Conservation (phyloP, 30 jellyfish, hydroid and myxozoan genomes). For the Turritopsis rubra region DNA sequence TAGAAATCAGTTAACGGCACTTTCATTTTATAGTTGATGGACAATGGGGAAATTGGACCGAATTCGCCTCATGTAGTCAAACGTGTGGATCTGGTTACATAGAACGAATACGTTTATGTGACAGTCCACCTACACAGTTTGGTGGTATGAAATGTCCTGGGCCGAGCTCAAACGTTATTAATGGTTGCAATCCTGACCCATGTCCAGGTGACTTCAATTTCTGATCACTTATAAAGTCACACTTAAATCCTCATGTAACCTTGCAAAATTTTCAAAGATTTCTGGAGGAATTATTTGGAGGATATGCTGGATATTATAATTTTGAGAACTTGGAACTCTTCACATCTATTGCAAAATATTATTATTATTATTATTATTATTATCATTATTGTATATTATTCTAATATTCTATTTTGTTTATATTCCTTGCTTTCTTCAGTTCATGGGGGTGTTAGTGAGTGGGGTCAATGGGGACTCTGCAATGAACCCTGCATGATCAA, state of each 20-base stretch:
- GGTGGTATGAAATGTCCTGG: conserved; percentile 22
- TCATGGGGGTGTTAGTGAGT: conserved; percentile 11
- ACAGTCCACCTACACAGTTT: background rate
- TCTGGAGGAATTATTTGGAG: too few species aligned
- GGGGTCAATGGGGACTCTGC: conserved; percentile 14
- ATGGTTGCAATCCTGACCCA: conserved; percentile 9
- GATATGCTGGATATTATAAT: too few species aligned
- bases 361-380: too few species aligned
- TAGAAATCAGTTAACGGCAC: too few species aligned
- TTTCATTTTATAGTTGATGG: conserved; percentile 19
- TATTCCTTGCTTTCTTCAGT: too few species aligned
- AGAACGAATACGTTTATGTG: conserved; percentile 1
- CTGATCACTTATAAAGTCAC: background rate
- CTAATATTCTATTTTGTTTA: too few species aligned
- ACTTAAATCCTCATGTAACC: too few species aligned
- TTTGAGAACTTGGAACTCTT: too few species aligned
- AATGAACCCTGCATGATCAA: background rate
- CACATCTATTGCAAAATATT: too few species aligned
- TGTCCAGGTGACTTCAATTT: conserved; percentile 10
- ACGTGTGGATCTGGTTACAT: conserved; percentile 17
- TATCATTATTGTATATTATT: too few species aligned
- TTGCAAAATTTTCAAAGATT: too few species aligned
- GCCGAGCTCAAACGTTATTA: conserved; percentile 1
- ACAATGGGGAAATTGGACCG: conserved; percentile 10
- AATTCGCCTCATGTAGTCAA: background rate